Percentiles rank a stretch among this genome's conserved stretches.
phyloP scores from a whole-genome alignment of 2,888 invertebrate species.

The Hybos culiciformis region DNA sequence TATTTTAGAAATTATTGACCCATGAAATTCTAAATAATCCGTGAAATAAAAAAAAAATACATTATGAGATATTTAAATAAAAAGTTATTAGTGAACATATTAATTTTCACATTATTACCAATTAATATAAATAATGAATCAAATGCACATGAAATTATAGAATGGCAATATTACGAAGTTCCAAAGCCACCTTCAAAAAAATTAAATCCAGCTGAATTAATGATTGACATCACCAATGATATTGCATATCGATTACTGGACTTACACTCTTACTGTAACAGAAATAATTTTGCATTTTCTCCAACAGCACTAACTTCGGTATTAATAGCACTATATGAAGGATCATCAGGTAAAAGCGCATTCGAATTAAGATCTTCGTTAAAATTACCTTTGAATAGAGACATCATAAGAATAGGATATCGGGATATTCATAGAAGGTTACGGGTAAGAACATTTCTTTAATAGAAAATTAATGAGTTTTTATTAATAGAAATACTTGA shows the following conservation, averaged over 20 bases:
- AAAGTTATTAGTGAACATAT: neutral
- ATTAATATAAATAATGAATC: neutral
- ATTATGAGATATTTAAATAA: neutral
- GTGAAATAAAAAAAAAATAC: neutral
- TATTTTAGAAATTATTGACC: too few species aligned
- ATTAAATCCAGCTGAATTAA: slow-evolving; percentile 49
- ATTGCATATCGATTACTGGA: slow-evolving; percentile 54
- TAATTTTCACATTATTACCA: neutral
- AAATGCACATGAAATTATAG: too few species aligned
- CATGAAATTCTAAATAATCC: too few species aligned
- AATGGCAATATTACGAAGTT: neutral
- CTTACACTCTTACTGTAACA: slow-evolving; percentile 56
- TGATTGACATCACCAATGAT: slow-evolving; percentile 69
- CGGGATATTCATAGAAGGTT: slow-evolving; percentile 70
- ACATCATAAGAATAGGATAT: slow-evolving; percentile 61
- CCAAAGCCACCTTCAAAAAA: slow-evolving; percentile 18
- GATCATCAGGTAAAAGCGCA: slow-evolving; percentile 56
- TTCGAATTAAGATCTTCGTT: slow-evolving; percentile 57
- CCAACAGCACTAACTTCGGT: slow-evolving; percentile 73
- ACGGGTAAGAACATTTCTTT: slow-evolving; percentile 40
- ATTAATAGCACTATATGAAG: slow-evolving; percentile 64
- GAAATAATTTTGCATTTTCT: slow-evolving; percentile 71
- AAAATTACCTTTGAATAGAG: slow-evolving; percentile 56
- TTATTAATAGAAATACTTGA: too few species aligned
- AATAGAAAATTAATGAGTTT: neutral